Conservation (phyloP, 2,888 invertebrate species). For the Cetonia aurata region DNA sequence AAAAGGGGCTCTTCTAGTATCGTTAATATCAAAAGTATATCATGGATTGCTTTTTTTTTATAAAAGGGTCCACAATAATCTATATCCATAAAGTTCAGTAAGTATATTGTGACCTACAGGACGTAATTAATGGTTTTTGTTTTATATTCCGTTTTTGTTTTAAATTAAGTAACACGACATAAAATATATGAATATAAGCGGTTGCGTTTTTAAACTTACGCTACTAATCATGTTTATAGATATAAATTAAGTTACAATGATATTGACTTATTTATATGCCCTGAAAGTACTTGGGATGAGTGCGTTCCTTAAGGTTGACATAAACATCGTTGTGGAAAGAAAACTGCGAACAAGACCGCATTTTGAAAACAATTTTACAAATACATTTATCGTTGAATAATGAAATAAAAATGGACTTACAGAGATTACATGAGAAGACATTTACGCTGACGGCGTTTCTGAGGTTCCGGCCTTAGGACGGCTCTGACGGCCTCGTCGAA, state of each 20-base stretch:
- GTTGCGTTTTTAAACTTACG: constrained; percentile 36
- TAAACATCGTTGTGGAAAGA: constrained; percentile 39
- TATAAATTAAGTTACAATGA: constrained; percentile 44
- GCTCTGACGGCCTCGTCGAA: constrained; percentile 99
- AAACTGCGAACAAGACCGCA: constrained; percentile 4
- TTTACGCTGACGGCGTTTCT: constrained; percentile 93
- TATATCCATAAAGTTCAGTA: constrained; percentile 22
- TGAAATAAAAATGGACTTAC: constrained; percentile 12
- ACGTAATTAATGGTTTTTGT: constrained; percentile 23
- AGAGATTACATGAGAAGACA: constrained; percentile 71
- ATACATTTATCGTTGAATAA: neutral
- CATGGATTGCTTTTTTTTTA: constrained; percentile 24
- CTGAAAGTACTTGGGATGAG: constrained; percentile 44
- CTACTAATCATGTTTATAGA: constrained; percentile 36
- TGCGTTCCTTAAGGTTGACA: constrained; percentile 39
- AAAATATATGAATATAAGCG: constrained; percentile 37
- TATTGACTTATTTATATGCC: constrained; percentile 47
- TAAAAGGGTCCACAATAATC: constrained; percentile 16
- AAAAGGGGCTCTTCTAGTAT: neutral
- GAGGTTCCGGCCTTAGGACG: constrained; percentile 96
- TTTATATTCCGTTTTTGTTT: constrained; percentile 7
- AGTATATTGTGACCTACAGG: constrained; percentile 27
- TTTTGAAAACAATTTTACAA: neutral
- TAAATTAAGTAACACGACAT: constrained; percentile 35
- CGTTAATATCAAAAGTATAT: constrained; percentile 18